A percentile compares a stretch with the other conserved stretches of the same genome.
Conservation (phyloP, 2,888 invertebrate genomes). For the Eustalomyia histrio region DNA sequence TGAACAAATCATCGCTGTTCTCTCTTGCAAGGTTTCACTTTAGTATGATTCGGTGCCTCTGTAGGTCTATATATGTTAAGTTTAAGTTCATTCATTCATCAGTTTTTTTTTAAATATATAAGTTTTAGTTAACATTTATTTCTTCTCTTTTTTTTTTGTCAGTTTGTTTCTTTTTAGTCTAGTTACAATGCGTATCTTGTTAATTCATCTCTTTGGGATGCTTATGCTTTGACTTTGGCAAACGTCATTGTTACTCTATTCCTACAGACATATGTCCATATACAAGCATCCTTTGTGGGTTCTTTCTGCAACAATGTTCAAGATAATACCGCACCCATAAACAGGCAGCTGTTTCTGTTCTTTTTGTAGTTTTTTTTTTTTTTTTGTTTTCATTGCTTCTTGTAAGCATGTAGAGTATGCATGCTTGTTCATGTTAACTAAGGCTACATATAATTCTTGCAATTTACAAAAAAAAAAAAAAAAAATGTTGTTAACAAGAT, state of each 20-base stretch:
- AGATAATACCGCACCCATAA: slow-evolving; percentile 63
- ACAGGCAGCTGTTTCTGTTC: slow-evolving; percentile 59
- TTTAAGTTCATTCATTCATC: slow-evolving; percentile 61
- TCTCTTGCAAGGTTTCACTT: too few relatives aligned
- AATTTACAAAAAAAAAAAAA: slow-evolving; percentile 33
- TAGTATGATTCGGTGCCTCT: not conserved
- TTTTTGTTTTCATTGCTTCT: slow-evolving; percentile 16
- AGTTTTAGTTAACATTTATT: slow-evolving; percentile 21
- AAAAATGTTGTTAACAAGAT: slow-evolving; percentile 65
- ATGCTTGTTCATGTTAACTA: slow-evolving; percentile 39
- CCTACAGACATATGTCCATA: not conserved
- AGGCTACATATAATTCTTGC: slow-evolving; percentile 33
- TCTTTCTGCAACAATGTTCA: slow-evolving; percentile 47
- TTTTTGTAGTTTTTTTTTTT: too few relatives aligned
- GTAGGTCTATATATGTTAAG: not conserved
- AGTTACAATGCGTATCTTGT: slow-evolving; percentile 62
- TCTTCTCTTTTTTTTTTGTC: not conserved
- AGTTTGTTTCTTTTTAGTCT: slow-evolving; percentile 31
- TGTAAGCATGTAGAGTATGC: slow-evolving; percentile 32
- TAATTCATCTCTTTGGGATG: slow-evolving; percentile 62
- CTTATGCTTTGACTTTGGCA: slow-evolving; percentile 37
- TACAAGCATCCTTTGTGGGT: slow-evolving; percentile 51
- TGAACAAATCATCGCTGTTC: too few relatives aligned
- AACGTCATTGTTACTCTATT: slow-evolving; percentile 24
- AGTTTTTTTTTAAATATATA: slow-evolving; percentile 55